phyloP scores from a whole-genome alignment of 1,140 invertebrate species.

The Dysdera silvatica region DNA sequence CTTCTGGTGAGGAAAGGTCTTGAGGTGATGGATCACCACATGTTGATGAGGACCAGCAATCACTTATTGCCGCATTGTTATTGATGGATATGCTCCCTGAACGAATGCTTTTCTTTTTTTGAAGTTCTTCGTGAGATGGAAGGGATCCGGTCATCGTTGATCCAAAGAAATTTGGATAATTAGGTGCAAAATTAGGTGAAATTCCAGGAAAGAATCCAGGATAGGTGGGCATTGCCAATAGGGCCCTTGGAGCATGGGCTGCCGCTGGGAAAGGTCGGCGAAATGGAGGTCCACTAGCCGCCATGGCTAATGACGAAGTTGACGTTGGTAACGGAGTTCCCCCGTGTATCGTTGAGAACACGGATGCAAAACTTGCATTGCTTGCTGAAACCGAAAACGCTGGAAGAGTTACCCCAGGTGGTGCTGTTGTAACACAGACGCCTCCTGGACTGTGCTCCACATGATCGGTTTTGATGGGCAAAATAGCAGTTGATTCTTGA shows the following conservation, averaged over 20 bases:
- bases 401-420: neutral
- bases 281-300: conserved; percentile 7
- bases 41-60: conserved; percentile 10
- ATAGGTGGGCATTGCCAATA: conserved; percentile 20
- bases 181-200: conserved; percentile 3
- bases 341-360: neutral
- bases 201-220: conserved; percentile 27
- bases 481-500: too few species aligned
- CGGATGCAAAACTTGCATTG: neutral
- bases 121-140: neutral
- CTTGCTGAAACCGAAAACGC: neutral
- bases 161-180: conserved; percentile 24
- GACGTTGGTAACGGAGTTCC: neutral
- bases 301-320: conserved; percentile 1
- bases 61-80: too few species aligned
- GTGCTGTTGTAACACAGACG: neutral
- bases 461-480: too few species aligned
- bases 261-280: conserved; percentile 13
- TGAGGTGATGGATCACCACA: conserved; percentile 21
- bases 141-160: neutral
- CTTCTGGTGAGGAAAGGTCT: conserved; percentile 26
- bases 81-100: too few species aligned
- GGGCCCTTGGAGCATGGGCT: neutral
- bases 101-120: conserved; percentile 7
- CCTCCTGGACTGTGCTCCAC: too few species aligned